Evolutionary conservation across 2,113 vertebrate species (phyloP).

Genomic region (Syngnathus floridae): DNA sequence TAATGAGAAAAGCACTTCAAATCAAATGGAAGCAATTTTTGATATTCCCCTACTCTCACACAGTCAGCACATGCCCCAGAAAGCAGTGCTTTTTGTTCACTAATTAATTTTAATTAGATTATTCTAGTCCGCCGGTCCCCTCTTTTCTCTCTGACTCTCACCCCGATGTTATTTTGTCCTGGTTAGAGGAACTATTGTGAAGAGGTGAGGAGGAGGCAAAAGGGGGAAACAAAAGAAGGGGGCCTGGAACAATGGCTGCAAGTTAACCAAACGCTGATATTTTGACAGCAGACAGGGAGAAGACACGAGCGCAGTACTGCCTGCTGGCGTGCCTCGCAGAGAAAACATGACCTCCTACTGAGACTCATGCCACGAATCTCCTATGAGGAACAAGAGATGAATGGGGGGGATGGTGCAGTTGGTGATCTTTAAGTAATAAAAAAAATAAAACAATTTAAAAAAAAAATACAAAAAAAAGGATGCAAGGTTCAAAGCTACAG

Average conservation of each 20-base stretch:
- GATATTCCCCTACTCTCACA: neutral
- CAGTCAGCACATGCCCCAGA: slow-evolving; percentile 24
- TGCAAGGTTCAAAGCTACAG: slow-evolving; percentile 13
- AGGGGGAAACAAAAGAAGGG: slow-evolving; percentile 14
- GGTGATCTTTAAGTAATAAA: neutral
- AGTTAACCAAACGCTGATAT: slow-evolving; percentile 57
- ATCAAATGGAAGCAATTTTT: neutral
- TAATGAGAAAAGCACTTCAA: neutral
- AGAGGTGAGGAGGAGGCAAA: slow-evolving; percentile 11
- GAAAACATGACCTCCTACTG: slow-evolving; percentile 50
- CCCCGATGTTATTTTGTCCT: slow-evolving; percentile 27
- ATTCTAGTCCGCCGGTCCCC: slow-evolving; percentile 50
- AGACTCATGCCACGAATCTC: slow-evolving; percentile 33
- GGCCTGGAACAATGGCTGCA: slow-evolving; percentile 41
- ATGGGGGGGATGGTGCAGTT: slow-evolving; percentile 4
- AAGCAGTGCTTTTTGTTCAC: slow-evolving; percentile 54
- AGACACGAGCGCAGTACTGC: slow-evolving; percentile 29
- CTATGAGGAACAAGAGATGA: neutral
- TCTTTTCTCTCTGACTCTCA: slow-evolving; percentile 21
- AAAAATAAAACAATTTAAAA: neutral
- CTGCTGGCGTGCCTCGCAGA: slow-evolving; percentile 48
- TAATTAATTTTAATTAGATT: slow-evolving; percentile 71
- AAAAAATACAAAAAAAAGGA: neutral
- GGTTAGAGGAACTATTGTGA: slow-evolving; percentile 40
- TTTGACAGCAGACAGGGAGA: slow-evolving; percentile 54